phyloP scores from a whole-genome alignment of 1,140 invertebrate genomes.

The fruit fly (Drosophila melanogaster) region Release_6_plus_ISO1_MT NT_033777.3:12049001-12049500 shows the following conservation, averaged over 20 bases:
- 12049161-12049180: constrained; percentile 50
- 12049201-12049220: constrained; percentile 17
- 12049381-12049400: background rate
- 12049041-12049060: constrained; percentile 73
- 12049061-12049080: constrained; percentile 56
- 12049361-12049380: background rate
- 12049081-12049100: no score
- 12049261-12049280: no score
- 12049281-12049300: no score
- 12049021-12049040: constrained; percentile 69
- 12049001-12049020: constrained; percentile 64
- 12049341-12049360: no score
- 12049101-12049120: background rate
- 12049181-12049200: constrained; percentile 35
- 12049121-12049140: constrained; percentile 63
- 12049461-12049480: constrained; percentile 5
- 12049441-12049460: constrained; percentile 12
- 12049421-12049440: constrained; percentile 4
- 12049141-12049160: constrained; percentile 66
- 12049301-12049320: no score
- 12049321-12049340: no score
- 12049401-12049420: background rate
- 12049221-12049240: no score
- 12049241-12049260: background rate
- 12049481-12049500: constrained; percentile 67